Conservation (phyloP, 2,797 vertebrate species). For the Mallotus villosus region DNA sequence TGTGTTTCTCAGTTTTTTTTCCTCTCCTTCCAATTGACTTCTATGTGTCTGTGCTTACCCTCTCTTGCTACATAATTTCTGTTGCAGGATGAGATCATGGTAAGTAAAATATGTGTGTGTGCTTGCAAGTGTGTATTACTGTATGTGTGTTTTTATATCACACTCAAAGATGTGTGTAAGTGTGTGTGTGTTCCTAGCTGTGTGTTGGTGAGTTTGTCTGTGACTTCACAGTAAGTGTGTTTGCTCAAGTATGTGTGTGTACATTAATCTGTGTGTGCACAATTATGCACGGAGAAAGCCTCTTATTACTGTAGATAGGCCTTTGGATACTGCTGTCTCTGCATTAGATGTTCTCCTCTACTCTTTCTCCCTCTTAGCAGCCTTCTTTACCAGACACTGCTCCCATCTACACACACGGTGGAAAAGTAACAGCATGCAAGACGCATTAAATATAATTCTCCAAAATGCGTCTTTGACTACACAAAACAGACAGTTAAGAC, state of each 20-base stretch:
- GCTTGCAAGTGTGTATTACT: slow-evolving; percentile 23
- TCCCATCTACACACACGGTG: slow-evolving; percentile 10
- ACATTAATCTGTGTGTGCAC: not conserved
- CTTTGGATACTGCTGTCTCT: slow-evolving; percentile 46
- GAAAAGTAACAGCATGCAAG: slow-evolving; percentile 14
- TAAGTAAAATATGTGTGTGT: slow-evolving; percentile 78
- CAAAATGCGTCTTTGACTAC: not conserved
- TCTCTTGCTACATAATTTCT: slow-evolving; percentile 79
- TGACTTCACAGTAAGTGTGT: slow-evolving; percentile 2
- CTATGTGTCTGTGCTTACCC: slow-evolving; percentile 35
- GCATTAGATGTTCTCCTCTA: slow-evolving; percentile 57
- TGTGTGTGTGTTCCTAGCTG: slow-evolving; percentile 30
- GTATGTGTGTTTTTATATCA: slow-evolving; percentile 13
- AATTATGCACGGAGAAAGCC: slow-evolving; percentile 5
- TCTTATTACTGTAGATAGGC: slow-evolving; percentile 29
- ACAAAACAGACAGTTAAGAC: slow-evolving; percentile 5
- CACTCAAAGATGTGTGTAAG: slow-evolving; percentile 79
- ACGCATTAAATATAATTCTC: not conserved
- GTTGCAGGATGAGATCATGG: slow-evolving; percentile 97
- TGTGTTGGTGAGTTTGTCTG: slow-evolving; percentile 43
- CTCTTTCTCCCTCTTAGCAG: slow-evolving; percentile 48
- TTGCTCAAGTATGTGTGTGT: not conserved
- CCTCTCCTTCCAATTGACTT: slow-evolving; percentile 44
- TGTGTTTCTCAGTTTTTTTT: slow-evolving; percentile 17
- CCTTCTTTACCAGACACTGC: slow-evolving; percentile 25